Evolutionary conservation across 2,113 vertebrate genomes (phyloP).

Genomic region (Ursus arctos): DNA sequence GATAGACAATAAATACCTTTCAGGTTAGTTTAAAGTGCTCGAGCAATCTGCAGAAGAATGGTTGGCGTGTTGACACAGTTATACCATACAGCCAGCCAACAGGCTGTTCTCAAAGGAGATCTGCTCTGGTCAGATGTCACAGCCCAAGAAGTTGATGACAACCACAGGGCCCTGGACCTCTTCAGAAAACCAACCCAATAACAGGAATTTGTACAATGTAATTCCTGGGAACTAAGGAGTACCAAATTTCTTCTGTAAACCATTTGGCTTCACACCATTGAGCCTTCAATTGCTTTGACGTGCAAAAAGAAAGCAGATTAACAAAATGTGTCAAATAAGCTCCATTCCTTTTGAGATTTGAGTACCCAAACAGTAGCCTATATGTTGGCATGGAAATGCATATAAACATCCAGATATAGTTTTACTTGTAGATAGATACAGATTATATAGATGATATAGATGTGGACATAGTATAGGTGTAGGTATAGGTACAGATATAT

Average conservation of each 20-base stretch:
- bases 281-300: not conserved
- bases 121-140: not conserved
- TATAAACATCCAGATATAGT: not conserved
- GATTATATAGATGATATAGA: not conserved
- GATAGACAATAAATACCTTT: not conserved
- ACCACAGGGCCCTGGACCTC: not conserved
- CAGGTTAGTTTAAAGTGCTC: not conserved
- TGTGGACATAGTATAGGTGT: rapidly evolving
- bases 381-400: not conserved
- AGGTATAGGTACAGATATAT: not conserved
- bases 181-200: not conserved
- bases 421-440: not conserved
- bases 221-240: not conserved
- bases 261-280: not conserved
- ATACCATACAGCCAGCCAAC: not conserved
- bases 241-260: not conserved
- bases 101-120: not conserved
- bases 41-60: not conserved
- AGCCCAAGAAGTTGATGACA: not conserved
- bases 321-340: not conserved
- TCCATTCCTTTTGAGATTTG: not conserved
- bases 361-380: not conserved
- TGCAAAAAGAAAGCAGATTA: not conserved
- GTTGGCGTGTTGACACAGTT: not conserved
- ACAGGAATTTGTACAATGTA: not conserved